These are phyloP conservation scores for Zaprionus lachaisei DNA, from an alignment of 1,140 invertebrate genomes.

Conservation along the genomic window DNA sequence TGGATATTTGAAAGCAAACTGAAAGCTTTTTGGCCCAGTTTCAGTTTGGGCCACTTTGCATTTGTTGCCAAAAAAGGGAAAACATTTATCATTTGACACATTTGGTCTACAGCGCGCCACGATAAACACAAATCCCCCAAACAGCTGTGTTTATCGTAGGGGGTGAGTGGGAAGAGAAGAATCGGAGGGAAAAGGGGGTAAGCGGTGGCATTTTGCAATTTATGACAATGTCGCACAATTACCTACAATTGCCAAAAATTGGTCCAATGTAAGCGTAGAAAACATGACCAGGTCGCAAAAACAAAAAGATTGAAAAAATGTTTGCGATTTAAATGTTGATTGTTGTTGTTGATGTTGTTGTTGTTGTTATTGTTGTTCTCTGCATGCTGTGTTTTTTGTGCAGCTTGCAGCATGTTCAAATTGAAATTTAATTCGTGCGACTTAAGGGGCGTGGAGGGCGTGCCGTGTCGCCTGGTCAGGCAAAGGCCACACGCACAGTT, in stretches of 20 bases:
- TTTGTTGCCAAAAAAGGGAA: slow-evolving; percentile 6
- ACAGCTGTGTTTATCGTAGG: slow-evolving; percentile 2
- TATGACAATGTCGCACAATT: slow-evolving; percentile 30
- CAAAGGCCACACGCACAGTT: slow-evolving; percentile 33
- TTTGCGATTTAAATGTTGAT: not conserved
- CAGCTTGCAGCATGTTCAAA: slow-evolving; percentile 22
- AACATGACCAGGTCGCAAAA: slow-evolving; percentile 5
- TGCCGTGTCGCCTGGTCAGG: not conserved
- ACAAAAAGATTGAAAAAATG: slow-evolving; percentile 16
- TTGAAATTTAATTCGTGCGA: slow-evolving; percentile 78
- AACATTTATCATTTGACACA: slow-evolving; percentile 2
- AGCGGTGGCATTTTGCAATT: slow-evolving; percentile 1
- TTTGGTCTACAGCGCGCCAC: not conserved
- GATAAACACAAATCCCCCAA: slow-evolving; percentile 13
- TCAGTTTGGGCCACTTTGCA: slow-evolving; percentile 1
- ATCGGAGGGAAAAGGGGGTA: not conserved
- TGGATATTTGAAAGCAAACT: not conserved
- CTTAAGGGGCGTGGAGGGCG: slow-evolving; percentile 26
- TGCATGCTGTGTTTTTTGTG: slow-evolving; percentile 2
- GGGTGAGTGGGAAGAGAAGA: not conserved
- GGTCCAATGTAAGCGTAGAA: not conserved
- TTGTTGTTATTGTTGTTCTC: not conserved
- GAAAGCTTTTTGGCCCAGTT: not conserved
- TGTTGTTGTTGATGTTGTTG: not conserved
- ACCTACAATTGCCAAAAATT: slow-evolving; percentile 12